A percentile compares a stretch with the other conserved stretches of the same genome.
phyloP scores from a whole-genome alignment of 2,797 vertebrate species.

The Lutjanus campechanus region DNA sequence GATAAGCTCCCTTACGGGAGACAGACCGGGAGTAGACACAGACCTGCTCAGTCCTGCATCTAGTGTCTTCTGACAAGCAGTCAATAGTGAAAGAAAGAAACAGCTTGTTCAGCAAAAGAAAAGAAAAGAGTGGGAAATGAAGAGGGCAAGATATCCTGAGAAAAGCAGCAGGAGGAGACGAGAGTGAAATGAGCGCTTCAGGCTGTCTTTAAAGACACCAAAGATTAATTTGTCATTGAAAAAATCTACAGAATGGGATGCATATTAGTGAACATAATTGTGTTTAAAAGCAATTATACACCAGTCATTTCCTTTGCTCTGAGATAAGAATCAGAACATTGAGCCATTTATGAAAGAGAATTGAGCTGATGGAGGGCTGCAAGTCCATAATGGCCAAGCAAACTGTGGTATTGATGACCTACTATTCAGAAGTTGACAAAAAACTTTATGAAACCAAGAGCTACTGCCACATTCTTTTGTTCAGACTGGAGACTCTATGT shows the following conservation, averaged over 20 bases:
- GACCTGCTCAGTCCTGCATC: constrained; percentile 5
- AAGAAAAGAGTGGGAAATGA: constrained; percentile 29
- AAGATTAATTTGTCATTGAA: constrained; percentile 72
- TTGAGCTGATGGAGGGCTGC: constrained; percentile 39
- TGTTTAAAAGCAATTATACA: constrained; percentile 76
- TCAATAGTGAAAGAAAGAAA: constrained; percentile 55
- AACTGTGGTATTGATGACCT: constrained; percentile 19
- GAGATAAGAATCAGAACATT: constrained; percentile 71
- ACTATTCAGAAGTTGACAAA: constrained; percentile 8
- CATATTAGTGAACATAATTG: constrained; percentile 77
- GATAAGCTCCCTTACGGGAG: neutral
- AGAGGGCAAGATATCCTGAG: constrained; percentile 22
- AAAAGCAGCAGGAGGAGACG: constrained; percentile 28
- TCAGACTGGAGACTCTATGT: neutral
- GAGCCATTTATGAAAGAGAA: constrained; percentile 68
- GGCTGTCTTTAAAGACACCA: constrained; percentile 61
- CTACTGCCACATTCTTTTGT: neutral
- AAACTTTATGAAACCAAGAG: constrained; percentile 23
- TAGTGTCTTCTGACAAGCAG: constrained; percentile 34
- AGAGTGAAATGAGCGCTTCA: constrained; percentile 41
- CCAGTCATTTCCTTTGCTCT: constrained; percentile 59
- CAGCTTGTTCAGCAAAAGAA: constrained; percentile 63
- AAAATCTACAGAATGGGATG: constrained; percentile 60
- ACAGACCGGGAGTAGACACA: neutral
- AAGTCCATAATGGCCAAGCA: constrained; percentile 27